phyloP scores from a whole-genome alignment of 2,888 invertebrate species.

The Cephus pulcher region DNA sequence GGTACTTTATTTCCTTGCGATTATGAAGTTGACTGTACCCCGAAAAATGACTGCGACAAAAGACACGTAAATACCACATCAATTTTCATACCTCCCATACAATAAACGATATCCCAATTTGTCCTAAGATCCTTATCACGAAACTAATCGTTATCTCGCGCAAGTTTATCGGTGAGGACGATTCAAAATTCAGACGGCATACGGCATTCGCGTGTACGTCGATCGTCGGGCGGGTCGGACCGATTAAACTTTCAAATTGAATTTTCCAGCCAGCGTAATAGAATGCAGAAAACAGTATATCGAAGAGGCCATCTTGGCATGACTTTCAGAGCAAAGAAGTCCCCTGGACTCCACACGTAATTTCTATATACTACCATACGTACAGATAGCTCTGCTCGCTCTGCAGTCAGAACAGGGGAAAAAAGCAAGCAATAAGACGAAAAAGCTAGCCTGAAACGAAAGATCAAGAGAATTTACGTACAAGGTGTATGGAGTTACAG shows the following conservation, averaged over 20 bases:
- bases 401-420: not conserved
- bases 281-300: not conserved
- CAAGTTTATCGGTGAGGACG: not conserved
- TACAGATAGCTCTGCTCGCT: not conserved
- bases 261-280: not conserved
- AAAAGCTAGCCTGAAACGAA: not conserved
- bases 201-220: not conserved
- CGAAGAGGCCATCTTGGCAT: not conserved
- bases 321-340: not conserved
- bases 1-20: not conserved
- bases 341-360: not conserved
- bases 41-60: not conserved
- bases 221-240: not conserved
- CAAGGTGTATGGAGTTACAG: not conserved
- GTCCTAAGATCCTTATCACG: not conserved
- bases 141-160: not conserved
- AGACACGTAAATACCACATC: not conserved
- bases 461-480: not conserved
- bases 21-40: not conserved
- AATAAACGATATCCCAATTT: not conserved
- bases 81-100: not conserved
- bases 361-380: not conserved
- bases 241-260: not conserved
- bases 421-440: not conserved
- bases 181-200: not conserved